Conservation (phyloP, 2,113 vertebrate genomes). For the Pseudopodoces humilis region DNA sequence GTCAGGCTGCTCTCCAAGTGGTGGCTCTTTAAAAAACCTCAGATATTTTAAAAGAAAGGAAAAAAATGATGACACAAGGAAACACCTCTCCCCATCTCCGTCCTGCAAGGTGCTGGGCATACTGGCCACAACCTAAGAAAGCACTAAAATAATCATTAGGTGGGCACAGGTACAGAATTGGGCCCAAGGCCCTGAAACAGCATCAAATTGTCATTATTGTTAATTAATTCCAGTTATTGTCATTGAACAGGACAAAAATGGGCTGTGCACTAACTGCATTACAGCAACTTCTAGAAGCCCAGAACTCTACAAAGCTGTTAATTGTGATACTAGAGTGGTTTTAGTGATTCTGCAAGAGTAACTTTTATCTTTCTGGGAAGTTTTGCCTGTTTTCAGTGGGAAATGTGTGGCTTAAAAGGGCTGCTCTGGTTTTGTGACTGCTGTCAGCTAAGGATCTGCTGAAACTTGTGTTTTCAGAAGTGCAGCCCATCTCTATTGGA, state of each 20-base stretch:
- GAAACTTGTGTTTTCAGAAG: background rate
- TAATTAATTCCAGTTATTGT: background rate
- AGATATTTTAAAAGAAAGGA: background rate
- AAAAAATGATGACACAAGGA: background rate
- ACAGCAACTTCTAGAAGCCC: background rate
- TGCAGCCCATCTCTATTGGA: background rate
- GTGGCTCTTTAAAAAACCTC: background rate
- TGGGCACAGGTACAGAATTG: background rate
- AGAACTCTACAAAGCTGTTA: background rate
- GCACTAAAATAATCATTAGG: accelerated
- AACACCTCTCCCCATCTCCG: background rate
- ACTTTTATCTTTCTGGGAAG: background rate
- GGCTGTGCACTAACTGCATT: background rate
- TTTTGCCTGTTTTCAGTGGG: background rate
- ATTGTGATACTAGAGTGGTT: background rate
- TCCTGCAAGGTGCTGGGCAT: background rate
- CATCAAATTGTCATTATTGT: background rate
- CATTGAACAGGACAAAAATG: accelerated
- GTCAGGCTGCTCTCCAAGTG: background rate
- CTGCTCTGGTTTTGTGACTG: background rate
- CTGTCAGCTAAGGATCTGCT: background rate
- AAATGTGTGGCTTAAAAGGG: background rate
- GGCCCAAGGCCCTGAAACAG: too few relatives aligned
- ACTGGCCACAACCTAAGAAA: background rate
- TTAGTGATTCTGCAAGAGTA: background rate